phyloP scores from a whole-genome alignment of 2,888 invertebrate genomes.

The Ennomos fuscantarius region DNA sequence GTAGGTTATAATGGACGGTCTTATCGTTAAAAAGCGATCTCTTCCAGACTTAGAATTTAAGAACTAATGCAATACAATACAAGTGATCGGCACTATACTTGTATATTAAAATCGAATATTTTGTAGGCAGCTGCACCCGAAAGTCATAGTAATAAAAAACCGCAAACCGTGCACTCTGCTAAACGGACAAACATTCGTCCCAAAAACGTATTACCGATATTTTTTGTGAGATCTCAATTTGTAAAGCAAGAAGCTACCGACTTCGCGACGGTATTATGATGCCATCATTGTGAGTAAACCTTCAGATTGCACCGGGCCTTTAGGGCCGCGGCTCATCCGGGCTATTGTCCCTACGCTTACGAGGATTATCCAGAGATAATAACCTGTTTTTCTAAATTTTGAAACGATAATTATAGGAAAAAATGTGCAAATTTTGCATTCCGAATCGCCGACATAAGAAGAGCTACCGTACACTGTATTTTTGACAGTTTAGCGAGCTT shows the following conservation, averaged over 20 bases:
- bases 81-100: too few species aligned
- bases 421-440: constrained; percentile 59
- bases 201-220: constrained; percentile 52
- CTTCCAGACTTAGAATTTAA: too few species aligned
- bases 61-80: too few species aligned
- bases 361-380: constrained; percentile 76
- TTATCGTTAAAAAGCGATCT: too few species aligned
- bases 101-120: background rate
- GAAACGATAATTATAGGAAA: constrained; percentile 69
- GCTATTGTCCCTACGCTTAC: constrained; percentile 71
- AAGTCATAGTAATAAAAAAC: constrained; percentile 45
- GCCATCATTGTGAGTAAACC: constrained; percentile 67
- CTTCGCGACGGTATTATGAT: constrained; percentile 79
- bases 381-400: constrained; percentile 81
- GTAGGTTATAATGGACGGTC: too few species aligned
- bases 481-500: constrained; percentile 11
- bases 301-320: constrained; percentile 67
- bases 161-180: constrained; percentile 48
- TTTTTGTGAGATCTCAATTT: constrained; percentile 65
- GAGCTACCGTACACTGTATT: constrained; percentile 27
- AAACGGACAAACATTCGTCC: constrained; percentile 49
- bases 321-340: constrained; percentile 57
- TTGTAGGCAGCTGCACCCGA: constrained; percentile 52
- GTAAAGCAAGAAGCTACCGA: constrained; percentile 83
- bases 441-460: constrained; percentile 62